Evolutionary conservation across 2,888 invertebrate genomes (phyloP).

Genomic region (Periphyllus acericola): DNA sequence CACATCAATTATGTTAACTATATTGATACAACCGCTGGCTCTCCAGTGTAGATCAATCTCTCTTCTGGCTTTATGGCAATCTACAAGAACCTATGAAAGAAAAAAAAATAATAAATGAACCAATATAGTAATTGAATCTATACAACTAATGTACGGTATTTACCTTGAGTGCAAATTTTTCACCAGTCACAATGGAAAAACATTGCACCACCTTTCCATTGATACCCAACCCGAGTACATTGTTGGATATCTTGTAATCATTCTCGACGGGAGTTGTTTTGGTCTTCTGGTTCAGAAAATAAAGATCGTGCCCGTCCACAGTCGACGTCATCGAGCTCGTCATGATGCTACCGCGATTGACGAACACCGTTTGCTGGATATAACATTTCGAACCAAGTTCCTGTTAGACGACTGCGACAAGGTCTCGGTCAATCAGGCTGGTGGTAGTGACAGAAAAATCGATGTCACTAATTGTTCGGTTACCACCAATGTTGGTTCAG

Average conservation of each 20-base stretch:
- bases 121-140: not conserved
- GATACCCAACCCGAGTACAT: constrained; percentile 94
- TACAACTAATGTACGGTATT: not conserved
- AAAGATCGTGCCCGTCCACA: constrained; percentile 25
- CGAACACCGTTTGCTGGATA: not conserved
- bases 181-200: constrained; percentile 78
- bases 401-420: not conserved
- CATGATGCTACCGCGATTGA: not conserved
- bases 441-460: not conserved
- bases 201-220: constrained; percentile 99
- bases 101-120: constrained; percentile 3
- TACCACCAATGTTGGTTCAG: not conserved
- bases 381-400: not conserved
- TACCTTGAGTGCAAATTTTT: constrained; percentile 93
- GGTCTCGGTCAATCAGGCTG: not conserved
- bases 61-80: constrained; percentile 89
- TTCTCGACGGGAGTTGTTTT: constrained; percentile 86
- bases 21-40: constrained; percentile 89
- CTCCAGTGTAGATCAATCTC: constrained; percentile 97
- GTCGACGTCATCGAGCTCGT: not conserved
- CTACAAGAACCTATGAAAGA: constrained; percentile 79
- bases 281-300: constrained; percentile 66
- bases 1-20: constrained; percentile 92
- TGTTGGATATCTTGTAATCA: constrained; percentile 91
- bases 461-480: not conserved